These are phyloP conservation scores for Poecilia wingei DNA, from an alignment of 2,797 vertebrate species.

Conservation along the genomic window DNA sequence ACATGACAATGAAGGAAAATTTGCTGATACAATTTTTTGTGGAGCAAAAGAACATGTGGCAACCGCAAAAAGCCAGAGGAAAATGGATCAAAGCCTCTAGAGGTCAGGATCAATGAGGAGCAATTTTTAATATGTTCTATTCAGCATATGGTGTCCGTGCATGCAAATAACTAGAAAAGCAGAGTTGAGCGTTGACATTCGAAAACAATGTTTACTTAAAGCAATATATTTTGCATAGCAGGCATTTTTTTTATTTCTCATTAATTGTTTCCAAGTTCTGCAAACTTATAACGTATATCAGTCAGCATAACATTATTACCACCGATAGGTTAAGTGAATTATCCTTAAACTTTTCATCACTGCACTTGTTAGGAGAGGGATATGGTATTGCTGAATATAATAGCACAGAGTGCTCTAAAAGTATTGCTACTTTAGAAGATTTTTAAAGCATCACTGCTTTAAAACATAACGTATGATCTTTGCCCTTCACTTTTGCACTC, in stretches of 20 bases:
- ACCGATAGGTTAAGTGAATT: not conserved
- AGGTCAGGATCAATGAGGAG: conserved; percentile 30
- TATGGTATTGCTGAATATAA: not conserved
- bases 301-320: too few relatives aligned
- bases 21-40: conserved; percentile 37
- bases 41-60: conserved; percentile 53
- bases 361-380: not conserved
- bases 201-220: conserved; percentile 60
- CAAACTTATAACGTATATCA: conserved; percentile 33
- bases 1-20: conserved; percentile 43
- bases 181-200: conserved; percentile 65
- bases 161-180: conserved; percentile 56
- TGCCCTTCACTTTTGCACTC: conserved; percentile 49
- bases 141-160: conserved; percentile 42
- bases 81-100: conserved; percentile 54
- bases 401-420: too few relatives aligned
- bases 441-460: not conserved
- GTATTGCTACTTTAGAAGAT: too few relatives aligned
- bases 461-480: conserved; percentile 61
- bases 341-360: not conserved
- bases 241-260: conserved; percentile 47
- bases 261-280: conserved; percentile 62
- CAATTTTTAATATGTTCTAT: conserved; percentile 45
- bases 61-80: conserved; percentile 26
- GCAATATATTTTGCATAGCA: conserved; percentile 37